Percentiles rank a stretch among this genome's conserved stretches.
Conservation (phyloP, 2,113 vertebrate species). For the Triplophysa dalaica region DNA sequence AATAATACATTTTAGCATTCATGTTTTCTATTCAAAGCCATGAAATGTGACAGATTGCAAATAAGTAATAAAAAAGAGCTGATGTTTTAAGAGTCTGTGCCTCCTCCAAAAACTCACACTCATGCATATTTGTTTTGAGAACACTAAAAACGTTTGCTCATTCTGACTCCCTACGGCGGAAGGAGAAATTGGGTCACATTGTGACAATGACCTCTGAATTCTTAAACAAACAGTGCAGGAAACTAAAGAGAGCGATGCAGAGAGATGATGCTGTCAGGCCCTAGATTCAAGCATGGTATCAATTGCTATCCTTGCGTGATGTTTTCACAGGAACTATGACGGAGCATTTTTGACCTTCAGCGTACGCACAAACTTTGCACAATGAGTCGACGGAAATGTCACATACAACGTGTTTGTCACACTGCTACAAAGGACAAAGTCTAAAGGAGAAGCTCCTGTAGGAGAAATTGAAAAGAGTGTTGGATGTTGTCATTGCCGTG, state of each 20-base stretch:
- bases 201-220: constrained; percentile 37
- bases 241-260: constrained; percentile 15
- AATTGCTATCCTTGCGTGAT: constrained; percentile 41
- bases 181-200: constrained; percentile 22
- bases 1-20: too few relatives aligned
- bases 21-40: too few relatives aligned
- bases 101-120: background rate
- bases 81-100: background rate
- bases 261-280: background rate
- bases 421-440: constrained; percentile 6
- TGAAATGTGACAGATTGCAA: too few relatives aligned
- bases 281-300: background rate
- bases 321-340: constrained; percentile 22
- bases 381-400: constrained; percentile 7
- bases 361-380: background rate
- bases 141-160: background rate
- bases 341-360: constrained; percentile 37
- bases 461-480: background rate
- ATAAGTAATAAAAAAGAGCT: background rate
- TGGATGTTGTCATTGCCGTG: background rate
- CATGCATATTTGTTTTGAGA: background rate
- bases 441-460: background rate
- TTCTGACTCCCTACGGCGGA: background rate
- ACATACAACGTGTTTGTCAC: background rate
- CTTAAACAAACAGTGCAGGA: constrained; percentile 14